Percentiles rank a stretch among this genome's conserved stretches.
Evolutionary conservation across 2,113 vertebrate genomes (phyloP).

Genomic region (Platanista minor): DNA sequence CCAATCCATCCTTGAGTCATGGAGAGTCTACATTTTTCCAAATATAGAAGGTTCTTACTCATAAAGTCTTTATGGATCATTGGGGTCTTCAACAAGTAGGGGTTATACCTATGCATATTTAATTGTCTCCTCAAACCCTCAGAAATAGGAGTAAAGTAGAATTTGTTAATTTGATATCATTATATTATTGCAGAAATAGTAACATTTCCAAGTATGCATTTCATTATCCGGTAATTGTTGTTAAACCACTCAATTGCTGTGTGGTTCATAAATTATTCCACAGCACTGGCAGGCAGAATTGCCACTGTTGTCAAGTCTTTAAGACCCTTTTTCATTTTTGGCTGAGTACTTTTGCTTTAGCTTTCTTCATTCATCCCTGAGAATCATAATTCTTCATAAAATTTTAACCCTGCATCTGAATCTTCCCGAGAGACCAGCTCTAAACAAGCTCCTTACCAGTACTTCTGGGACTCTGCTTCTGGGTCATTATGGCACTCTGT

Average conservation of each 20-base stretch:
- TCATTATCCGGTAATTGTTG: constrained; percentile 73
- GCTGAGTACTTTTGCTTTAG: constrained; percentile 27
- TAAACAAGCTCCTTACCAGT: background rate
- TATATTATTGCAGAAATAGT: constrained; percentile 63
- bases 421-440: constrained; percentile 57
- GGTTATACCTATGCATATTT: background rate
- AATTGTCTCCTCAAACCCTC: background rate
- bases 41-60: background rate
- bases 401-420: constrained; percentile 59
- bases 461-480: background rate
- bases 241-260: constrained; percentile 68
- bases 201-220: constrained; percentile 70
- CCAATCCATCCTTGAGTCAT: background rate
- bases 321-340: constrained; percentile 73
- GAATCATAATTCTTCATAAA: constrained; percentile 71
- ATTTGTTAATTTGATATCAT: constrained; percentile 69
- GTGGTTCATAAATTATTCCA: constrained; percentile 68
- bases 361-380: constrained; percentile 64
- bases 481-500: background rate
- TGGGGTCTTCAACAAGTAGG: background rate
- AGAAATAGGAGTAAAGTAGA: constrained; percentile 4
- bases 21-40: background rate
- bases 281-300: constrained; percentile 52
- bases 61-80: background rate
- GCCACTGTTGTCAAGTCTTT: constrained; percentile 51